A percentile compares a stretch with the other conserved stretches of the same genome.
These are phyloP conservation scores for Dicrurus megarhynchus DNA, from an alignment of 2,113 vertebrate genomes.

Conservation along the genomic window DNA sequence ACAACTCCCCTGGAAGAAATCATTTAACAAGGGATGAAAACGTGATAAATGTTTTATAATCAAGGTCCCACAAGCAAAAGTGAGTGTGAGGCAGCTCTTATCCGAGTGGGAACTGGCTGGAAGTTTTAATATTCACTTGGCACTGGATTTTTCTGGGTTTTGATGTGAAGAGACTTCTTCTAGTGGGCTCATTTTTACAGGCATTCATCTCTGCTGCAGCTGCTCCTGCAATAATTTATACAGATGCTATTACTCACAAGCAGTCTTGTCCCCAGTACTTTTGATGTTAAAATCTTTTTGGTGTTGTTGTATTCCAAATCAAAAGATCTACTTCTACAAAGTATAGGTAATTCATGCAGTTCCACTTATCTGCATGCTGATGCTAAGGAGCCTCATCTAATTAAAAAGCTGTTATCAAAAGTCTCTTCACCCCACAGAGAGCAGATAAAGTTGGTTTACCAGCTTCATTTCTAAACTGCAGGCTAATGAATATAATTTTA, in stretches of 20 bases:
- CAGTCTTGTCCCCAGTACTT: not conserved
- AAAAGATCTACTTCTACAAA: conserved; percentile 11
- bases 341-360: not conserved
- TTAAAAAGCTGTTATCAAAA: conserved; percentile 45
- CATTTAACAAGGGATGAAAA: conserved; percentile 27
- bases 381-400: conserved; percentile 17
- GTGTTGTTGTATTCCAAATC: not conserved
- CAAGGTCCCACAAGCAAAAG: not conserved
- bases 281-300: conserved; percentile 20
- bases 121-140: conserved; percentile 12
- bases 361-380: conserved; percentile 3
- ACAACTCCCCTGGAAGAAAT: conserved; percentile 29
- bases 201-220: conserved; percentile 22
- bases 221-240: conserved; percentile 7
- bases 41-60: conserved; percentile 42
- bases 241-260: not conserved
- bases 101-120: not conserved
- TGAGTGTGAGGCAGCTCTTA: not conserved
- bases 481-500: conserved; percentile 49
- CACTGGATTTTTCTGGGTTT: not conserved
- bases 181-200: not conserved
- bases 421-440: conserved; percentile 4
- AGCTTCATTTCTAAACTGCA: not conserved
- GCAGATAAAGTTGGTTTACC: conserved; percentile 47
- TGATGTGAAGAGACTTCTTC: not conserved